Base-by-base conservation (phyloP, 2,888 invertebrate genomes). In the Rhamphomyia laevipes region DNA sequence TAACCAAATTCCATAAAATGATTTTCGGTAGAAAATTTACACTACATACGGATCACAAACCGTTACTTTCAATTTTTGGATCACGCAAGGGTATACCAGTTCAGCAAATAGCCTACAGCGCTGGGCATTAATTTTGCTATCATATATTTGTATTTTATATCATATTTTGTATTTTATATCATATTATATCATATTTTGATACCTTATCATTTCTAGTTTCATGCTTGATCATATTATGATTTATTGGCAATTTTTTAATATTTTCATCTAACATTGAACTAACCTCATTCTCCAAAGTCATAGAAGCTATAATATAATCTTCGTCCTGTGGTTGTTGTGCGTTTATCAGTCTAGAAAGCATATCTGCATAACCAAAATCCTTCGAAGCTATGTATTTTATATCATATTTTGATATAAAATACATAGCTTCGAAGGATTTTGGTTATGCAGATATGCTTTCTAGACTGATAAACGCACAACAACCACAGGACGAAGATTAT, bases 21-120 rank as follows among this genome's bases (percentile, higher is more conserved):
- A 52, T 64, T 17, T 61, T 55, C 54, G 66, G 64, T 27, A 52
- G 59, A 11, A 52, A 59, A 15, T 67, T 66, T 53, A 57, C 50
- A 9, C 53, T 67, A 7, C 50, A 60, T 13, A 66, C 63, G 2
- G 53, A 54, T 46, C 53, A 56, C 33, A 52, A 56, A 37, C 51
- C 57, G 1, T 37, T 68, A 23, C 49, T 57, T 10, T 49, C 57
- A 7, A 60, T 68, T 27, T 61, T 67, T 43, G 57, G 60, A 46
- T 56, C 60, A 23, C 60, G 61, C 44, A 61, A 53, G 46, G 53
- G 56, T 23, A 53, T 58, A 45, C 51, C 53, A 13, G 43, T 50
- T 3, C 56, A 10, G 54, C 56, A 9, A 57, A 54, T 16, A 46
- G 58, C 10, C 37, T 59, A n/a, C 58, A 58, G 48, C 46, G 57